Evolutionary conservation across 1,140 invertebrate species (phyloP).

Genomic region (Metopolophium dirhodum): DNA sequence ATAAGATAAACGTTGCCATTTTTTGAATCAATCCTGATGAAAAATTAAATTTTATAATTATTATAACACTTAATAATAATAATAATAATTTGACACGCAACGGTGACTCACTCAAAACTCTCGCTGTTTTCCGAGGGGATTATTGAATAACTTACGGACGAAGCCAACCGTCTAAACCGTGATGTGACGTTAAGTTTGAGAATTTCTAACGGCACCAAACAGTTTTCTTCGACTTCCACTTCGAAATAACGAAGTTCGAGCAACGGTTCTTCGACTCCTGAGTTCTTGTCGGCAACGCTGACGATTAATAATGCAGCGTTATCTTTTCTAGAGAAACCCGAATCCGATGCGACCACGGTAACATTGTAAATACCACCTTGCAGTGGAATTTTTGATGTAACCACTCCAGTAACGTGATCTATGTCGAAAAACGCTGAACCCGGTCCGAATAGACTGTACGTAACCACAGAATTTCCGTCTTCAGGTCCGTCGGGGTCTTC

Average conservation of each 20-base stretch:
- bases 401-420: conserved; percentile 79
- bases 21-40: conserved; percentile 70
- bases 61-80: neutral
- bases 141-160: conserved; percentile 53
- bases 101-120: conserved; percentile 24
- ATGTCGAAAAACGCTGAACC: conserved; percentile 75
- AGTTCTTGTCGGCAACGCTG: conserved; percentile 71
- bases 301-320: conserved; percentile 77
- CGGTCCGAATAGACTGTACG: conserved; percentile 73
- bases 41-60: neutral
- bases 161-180: conserved; percentile 29
- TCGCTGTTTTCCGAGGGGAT: conserved; percentile 62
- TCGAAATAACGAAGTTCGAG: conserved; percentile 80
- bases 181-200: conserved; percentile 72
- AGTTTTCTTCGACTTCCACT: conserved; percentile 78
- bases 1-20: conserved; percentile 76
- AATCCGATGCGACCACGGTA: conserved; percentile 80
- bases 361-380: conserved; percentile 73
- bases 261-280: conserved; percentile 65
- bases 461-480: conserved; percentile 82
- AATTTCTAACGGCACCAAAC: conserved; percentile 72
- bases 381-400: conserved; percentile 76
- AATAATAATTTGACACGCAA: neutral
- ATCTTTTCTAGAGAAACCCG: conserved; percentile 80
- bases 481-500: conserved; percentile 82